phyloP scores from a whole-genome alignment of 2,797 vertebrate genomes.

The Acanthurus leucopareius region DNA sequence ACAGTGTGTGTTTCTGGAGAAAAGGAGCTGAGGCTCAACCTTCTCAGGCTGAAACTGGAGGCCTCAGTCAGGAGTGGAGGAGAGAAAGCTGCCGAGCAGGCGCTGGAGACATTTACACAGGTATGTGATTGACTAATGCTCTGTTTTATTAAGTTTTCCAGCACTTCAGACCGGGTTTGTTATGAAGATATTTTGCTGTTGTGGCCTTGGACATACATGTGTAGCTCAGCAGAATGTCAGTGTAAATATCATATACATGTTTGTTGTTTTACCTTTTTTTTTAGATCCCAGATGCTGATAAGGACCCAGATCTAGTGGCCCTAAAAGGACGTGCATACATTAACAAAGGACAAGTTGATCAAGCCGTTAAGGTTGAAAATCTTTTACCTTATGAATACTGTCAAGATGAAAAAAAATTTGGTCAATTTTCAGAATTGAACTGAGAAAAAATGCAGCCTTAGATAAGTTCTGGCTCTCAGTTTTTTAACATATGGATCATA shows the following conservation, averaged over 20 bases:
- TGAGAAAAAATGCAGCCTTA: neutral
- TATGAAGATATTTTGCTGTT: neutral
- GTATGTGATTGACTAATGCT: slow-evolving; percentile 73
- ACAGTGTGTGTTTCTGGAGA: slow-evolving; percentile 68
- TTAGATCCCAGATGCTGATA: slow-evolving; percentile 88
- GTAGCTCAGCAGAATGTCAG: neutral
- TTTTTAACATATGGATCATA: neutral
- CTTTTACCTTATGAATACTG: neutral
- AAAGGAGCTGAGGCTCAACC: slow-evolving; percentile 73
- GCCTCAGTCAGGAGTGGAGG: slow-evolving; percentile 86
- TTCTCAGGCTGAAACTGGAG: slow-evolving; percentile 87
- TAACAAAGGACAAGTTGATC: slow-evolving; percentile 87
- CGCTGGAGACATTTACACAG: slow-evolving; percentile 88
- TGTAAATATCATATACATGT: neutral
- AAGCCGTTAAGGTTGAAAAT: slow-evolving; percentile 89
- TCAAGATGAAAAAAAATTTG: neutral
- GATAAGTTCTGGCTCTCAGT: neutral
- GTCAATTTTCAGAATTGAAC: neutral
- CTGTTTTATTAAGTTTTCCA: neutral
- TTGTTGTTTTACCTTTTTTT: slow-evolving; percentile 38
- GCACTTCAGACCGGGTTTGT: neutral
- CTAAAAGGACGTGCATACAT: slow-evolving; percentile 89
- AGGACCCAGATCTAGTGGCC: slow-evolving; percentile 85
- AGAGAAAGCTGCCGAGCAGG: slow-evolving; percentile 86
- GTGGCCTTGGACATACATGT: neutral